A percentile compares a stretch with the other conserved stretches of the same genome.
These are phyloP conservation scores for Apotomis turbidana DNA, from an alignment of 2,888 invertebrate genomes.

Conservation along the genomic window DNA sequence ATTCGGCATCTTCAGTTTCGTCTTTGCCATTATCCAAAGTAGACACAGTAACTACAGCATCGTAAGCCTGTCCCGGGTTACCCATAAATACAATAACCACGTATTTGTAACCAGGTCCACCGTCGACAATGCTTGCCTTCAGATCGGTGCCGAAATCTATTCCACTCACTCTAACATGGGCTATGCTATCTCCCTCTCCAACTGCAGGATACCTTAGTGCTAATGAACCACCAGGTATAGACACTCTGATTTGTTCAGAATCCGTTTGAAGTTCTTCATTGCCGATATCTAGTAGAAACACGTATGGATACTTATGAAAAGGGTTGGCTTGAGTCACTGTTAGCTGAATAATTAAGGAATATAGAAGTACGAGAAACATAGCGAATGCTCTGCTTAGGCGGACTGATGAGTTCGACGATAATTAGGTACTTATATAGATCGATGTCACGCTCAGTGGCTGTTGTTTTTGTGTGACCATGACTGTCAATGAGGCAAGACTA, in stretches of 20 bases:
- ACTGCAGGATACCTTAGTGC: conserved; percentile 73
- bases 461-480: conserved; percentile 72
- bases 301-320: conserved; percentile 74
- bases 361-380: conserved; percentile 62
- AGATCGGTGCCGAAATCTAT: conserved; percentile 76
- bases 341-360: conserved; percentile 51
- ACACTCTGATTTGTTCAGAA: conserved; percentile 72
- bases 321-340: conserved; percentile 62
- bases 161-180: conserved; percentile 74
- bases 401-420: conserved; percentile 68
- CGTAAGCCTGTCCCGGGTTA: conserved; percentile 66
- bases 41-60: conserved; percentile 71
- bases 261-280: conserved; percentile 75
- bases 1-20: conserved; percentile 43
- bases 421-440: conserved; percentile 73
- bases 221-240: conserved; percentile 73
- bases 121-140: conserved; percentile 73
- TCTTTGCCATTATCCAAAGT: conserved; percentile 54
- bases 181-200: conserved; percentile 67
- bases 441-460: conserved; percentile 69
- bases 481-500: conserved; percentile 63
- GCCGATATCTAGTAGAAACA: conserved; percentile 74
- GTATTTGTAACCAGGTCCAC: conserved; percentile 77
- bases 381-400: conserved; percentile 53
- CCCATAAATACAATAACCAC: conserved; percentile 72